These are phyloP conservation scores for Caenorhabditis drosophilae DNA, from an alignment of 2,888 invertebrate genomes.

Conservation along the genomic window DNA sequence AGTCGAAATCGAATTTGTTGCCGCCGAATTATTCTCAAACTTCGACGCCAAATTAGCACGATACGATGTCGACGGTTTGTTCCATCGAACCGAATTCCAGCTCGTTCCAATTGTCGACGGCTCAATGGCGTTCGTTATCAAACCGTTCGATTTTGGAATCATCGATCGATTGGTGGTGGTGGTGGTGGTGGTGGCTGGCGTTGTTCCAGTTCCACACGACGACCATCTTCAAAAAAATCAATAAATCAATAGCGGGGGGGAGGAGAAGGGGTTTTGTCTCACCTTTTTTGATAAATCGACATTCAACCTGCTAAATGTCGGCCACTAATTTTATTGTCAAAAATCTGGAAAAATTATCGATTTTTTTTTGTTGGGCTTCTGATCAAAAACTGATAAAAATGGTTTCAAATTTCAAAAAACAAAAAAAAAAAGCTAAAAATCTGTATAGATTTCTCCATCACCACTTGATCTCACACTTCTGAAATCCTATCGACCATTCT, in stretches of 20 bases:
- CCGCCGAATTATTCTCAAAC: slow-evolving; percentile 32
- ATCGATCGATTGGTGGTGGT: no score
- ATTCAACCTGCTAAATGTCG: slow-evolving; percentile 12
- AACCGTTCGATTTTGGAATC: slow-evolving; percentile 34
- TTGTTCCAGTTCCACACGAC: slow-evolving; percentile 3
- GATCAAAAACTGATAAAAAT: no score
- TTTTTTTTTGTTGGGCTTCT: not conserved
- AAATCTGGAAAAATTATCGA: not conserved
- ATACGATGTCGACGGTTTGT: slow-evolving; percentile 51
- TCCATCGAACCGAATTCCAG: slow-evolving; percentile 64
- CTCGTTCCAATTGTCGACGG: slow-evolving; percentile 53
- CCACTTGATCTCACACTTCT: no score
- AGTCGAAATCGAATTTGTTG: not conserved
- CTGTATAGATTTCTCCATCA: not conserved
- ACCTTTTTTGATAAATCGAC: slow-evolving; percentile 37
- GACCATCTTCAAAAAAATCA: not conserved
- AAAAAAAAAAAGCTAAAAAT: not conserved
- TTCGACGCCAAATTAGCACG: slow-evolving; percentile 43
- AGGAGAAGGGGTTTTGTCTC: not conserved
- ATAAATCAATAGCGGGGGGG: not conserved
- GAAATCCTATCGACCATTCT: no score
- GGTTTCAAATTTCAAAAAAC: no score
- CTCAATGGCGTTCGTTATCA: slow-evolving; percentile 41
- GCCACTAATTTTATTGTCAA: no score
- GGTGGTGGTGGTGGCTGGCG: slow-evolving; percentile 13